Conservation (phyloP, 2,113 vertebrate genomes). For the Macaca nemestrina region DNA sequence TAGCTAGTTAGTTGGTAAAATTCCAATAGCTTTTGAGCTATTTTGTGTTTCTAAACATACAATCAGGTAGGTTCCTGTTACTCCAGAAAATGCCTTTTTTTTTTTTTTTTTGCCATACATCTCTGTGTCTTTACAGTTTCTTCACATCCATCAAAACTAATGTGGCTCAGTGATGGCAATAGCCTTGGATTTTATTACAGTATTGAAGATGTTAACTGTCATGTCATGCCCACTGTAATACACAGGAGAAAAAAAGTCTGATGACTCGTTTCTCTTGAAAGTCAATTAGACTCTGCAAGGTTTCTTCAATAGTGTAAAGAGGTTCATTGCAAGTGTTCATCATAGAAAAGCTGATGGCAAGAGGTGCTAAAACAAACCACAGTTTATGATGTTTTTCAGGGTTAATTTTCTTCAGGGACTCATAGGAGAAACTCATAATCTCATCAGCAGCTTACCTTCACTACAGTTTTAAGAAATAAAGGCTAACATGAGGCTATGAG, state of each 20-base stretch:
- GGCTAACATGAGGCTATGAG: neutral
- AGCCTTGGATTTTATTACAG: neutral
- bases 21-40: neutral
- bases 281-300: conserved; percentile 30
- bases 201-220: neutral
- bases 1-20: conserved; percentile 32
- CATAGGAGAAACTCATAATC: neutral
- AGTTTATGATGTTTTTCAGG: conserved; percentile 1
- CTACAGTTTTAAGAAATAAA: conserved; percentile 23
- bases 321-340: conserved; percentile 4
- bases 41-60: conserved; percentile 12
- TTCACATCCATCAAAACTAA: neutral
- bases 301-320: conserved; percentile 27
- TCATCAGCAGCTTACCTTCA: neutral
- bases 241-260: neutral
- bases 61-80: neutral
- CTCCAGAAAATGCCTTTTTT: neutral
- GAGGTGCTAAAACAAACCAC: conserved; percentile 29
- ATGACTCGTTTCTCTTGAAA: conserved; percentile 46
- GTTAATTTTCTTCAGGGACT: conserved; percentile 25
- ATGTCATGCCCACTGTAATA: neutral
- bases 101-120: neutral
- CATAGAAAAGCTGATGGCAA: conserved; percentile 11
- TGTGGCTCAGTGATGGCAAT: neutral
- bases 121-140: neutral